Evolutionary conservation across 2,113 vertebrate genomes (phyloP), one percentile per base, ranked within the genome.

Genomic region (Nycticryphes semicollaris): DNA sequence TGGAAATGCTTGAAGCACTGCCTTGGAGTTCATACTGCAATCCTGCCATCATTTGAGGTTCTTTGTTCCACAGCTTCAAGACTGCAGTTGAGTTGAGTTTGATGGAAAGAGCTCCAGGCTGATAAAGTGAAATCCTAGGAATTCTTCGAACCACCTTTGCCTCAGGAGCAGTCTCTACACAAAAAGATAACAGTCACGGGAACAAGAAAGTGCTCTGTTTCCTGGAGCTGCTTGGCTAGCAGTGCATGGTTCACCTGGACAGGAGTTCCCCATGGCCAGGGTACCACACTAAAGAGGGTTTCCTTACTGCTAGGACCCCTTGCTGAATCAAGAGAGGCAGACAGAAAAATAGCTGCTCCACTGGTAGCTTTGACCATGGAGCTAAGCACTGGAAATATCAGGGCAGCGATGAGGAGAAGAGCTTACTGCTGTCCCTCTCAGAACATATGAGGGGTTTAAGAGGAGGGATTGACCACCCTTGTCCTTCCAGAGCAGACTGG

Each of bases 181-280:
- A 64, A 56, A 8, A 68, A 10, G 12, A 6, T 12, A 76, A 41
- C 16, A 73, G 33, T 5, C 62, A 63, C 7, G 37, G 13, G 33
- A 51, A 72, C 0, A 2, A 22, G 7, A 37, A 76, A 39, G 9
- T 23, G 31, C 10, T 35, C 24, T 0, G 0, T 33, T 73, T 37
- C 39, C 72, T 64, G 25, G 24, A 69, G 17, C 7, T 25, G 20
- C 33, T 18, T 51, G 73, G 23, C 67, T 22, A n/a, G 33, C 16
- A 37, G 78, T 25, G 31, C 39, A 50, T 0, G 0, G 45, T 14
- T 62, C n/a, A 66, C 24, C 21, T 9, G 17, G 43, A 18, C 2
- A 8, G 31, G 39, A 3, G 2, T 20, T 31, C 78, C 47, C 62
- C 3, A 0, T 27, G 43, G 37, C 48, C 59, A 64, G 18, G 24